Evolutionary conservation across 2,888 invertebrate genomes (phyloP), one percentile per base, ranked within the genome.

Genomic region (Ceratothoa steindachneri): DNA sequence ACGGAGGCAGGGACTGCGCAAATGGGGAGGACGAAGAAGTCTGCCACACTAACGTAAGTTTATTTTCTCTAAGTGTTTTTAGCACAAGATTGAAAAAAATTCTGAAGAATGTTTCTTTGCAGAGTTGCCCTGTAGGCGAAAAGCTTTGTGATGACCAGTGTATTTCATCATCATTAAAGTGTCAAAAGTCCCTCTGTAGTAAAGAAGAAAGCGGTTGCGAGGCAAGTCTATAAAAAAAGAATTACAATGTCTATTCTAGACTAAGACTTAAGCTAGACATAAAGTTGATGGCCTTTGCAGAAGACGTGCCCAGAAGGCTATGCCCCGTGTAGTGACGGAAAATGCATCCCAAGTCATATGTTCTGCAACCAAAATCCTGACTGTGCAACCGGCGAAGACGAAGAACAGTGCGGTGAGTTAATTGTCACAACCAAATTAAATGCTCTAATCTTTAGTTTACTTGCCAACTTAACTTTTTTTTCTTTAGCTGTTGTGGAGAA

Each of bases 261-360:
- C n/a, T n/a, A n/a, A n/a, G n/a, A n/a, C n/a, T n/a, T n/a, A n/a
- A n/a, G n/a, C n/a, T n/a, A n/a, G n/a, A n/a, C n/a, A n/a, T n/a
- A n/a, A 41, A 41, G 41, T 41, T 41, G 15, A 41, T 41, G 5
- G 15, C 5, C 15, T 41, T 41, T 41, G 41, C 2, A 60, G 60
- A 24, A 60, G 24, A 12, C 60, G n/a, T 60, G 60, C 24, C 2
- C 27, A 22, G 24, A 60, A 1, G 60, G 60, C 12, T 60, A 60
- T 24, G 3, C 2, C 12, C 27, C 60, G 19, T 60, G 60, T 7
- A 60, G 24, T 1, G 24, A 60, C 27, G n/a, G 22, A 22, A 60
- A 60, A 60, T 60, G 60, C 60, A 60, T 60, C n/a, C 60, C 60
- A 60, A 60, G n/a, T 1, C 12, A 60, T 24, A 22, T 60, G 12